Evolutionary conservation across 2,888 invertebrate species (phyloP), one percentile per base, ranked within the genome.

Genomic region (Tenthredo notha): DNA sequence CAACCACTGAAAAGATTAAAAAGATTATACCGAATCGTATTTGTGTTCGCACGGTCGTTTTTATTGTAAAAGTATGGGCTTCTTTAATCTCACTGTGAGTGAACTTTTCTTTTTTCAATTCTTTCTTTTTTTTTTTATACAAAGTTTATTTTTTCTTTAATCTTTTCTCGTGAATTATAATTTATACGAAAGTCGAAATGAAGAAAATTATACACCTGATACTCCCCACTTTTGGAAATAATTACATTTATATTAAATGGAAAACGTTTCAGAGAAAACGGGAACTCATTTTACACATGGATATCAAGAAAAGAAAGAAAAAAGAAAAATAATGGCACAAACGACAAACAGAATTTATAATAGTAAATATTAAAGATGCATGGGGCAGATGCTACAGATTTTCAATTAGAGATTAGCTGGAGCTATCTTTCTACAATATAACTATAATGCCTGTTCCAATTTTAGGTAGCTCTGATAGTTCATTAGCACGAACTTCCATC

Each of bases 401-500:
- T 83, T 25, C 47, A 25, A 83, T 83, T 70, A 33, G 67, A 83
- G 47, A 83, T 83, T 67, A 25, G 18, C 67, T n/a, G 50, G 47
- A 70, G 67, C n/a, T 70, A n/a, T n/a, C n/a, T 47, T 43, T 83
- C 61, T 25, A 47, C 47, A 18, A 18, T 29, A 18, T n/a, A 40
- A 33, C 67, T 29, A 25, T 54, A 21, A 25, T 82, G 43, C 33
- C 70, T 47, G 80, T 83, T 67, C 67, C 47, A 70, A 83, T 83
- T 83, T 50, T 10, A 47, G 65, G 67, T 29, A 33, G 65, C 29
- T 67, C 47, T 65, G 80, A 80, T 80, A 83, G 67, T 83, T 83
- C 67, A 83, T 83, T 47, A 83, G 65, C 67, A 47, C 43, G 47
- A 70, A 70, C 47, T 67, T 83, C 47, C 67, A 83, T 47, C 50